phyloP scores from a whole-genome alignment of 2,797 vertebrate species.

The Florisuga fusca region DNA sequence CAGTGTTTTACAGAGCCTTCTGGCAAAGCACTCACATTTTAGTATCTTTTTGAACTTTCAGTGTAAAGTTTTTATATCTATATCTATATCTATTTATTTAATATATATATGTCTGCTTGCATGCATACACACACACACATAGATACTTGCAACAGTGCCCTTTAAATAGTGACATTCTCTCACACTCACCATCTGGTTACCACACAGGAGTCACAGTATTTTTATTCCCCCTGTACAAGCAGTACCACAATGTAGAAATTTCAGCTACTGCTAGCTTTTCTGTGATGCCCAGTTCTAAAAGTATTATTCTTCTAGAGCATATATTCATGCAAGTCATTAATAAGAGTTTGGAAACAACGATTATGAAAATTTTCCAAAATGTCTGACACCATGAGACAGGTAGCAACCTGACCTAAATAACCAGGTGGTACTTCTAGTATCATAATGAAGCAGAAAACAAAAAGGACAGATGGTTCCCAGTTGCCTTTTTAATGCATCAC shows the following conservation, averaged over 20 bases:
- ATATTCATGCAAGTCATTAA: background rate
- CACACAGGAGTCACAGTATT: background rate
- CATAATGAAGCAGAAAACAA: background rate
- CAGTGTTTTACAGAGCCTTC: background rate
- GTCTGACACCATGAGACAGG: background rate
- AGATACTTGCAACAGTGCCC: background rate
- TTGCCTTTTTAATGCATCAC: background rate
- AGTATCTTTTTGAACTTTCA: background rate
- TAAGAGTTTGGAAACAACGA: background rate
- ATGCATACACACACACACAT: background rate
- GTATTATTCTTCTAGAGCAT: background rate
- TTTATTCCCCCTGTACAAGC: background rate
- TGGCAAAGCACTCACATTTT: background rate
- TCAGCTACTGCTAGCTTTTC: background rate
- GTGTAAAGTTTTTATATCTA: background rate
- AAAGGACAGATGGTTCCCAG: background rate
- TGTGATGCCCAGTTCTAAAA: background rate
- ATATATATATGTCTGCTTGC: accelerated
- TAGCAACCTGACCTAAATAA: background rate
- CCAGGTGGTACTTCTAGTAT: background rate
- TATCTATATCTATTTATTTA: background rate
- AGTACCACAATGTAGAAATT: background rate
- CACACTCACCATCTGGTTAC: background rate
- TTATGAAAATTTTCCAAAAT: background rate
- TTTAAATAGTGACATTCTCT: background rate